Conservation (phyloP, 2,888 invertebrate species). For the Mythimna ferrago region DNA sequence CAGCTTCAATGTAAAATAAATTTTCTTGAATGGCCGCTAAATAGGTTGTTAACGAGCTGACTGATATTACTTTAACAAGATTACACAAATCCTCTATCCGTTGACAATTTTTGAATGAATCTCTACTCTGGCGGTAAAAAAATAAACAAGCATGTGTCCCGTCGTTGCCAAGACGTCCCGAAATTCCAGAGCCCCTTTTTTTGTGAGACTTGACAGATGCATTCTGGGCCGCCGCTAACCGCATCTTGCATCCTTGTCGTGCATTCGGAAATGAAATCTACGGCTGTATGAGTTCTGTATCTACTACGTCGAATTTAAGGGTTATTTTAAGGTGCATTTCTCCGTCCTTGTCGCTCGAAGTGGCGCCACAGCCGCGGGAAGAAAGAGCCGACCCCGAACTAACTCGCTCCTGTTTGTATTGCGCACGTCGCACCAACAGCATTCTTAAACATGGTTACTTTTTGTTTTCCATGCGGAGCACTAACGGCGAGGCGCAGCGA, state of each 20-base stretch:
- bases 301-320: constrained; percentile 84
- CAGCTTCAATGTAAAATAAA: constrained; percentile 70
- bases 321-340: constrained; percentile 87
- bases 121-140: constrained; percentile 82
- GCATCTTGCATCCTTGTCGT: constrained; percentile 89
- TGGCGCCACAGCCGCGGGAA: constrained; percentile 85
- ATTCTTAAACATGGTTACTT: constrained; percentile 84
- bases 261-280: constrained; percentile 83
- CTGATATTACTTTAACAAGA: constrained; percentile 87
- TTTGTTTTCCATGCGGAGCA: constrained; percentile 77
- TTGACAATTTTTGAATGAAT: constrained; percentile 90
- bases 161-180: constrained; percentile 85
- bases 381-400: constrained; percentile 72
- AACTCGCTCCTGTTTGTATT: constrained; percentile 86
- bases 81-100: constrained; percentile 89
- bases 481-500: constrained; percentile 70
- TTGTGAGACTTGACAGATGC: constrained; percentile 89
- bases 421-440: constrained; percentile 76
- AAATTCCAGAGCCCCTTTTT: constrained; percentile 88
- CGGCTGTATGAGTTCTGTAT: constrained; percentile 75
- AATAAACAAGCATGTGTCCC: constrained; percentile 88
- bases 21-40: constrained; percentile 76
- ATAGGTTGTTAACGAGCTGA: constrained; percentile 80
- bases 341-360: constrained; percentile 85
- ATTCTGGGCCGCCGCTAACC: constrained; percentile 89